These are phyloP conservation scores for Parnassius mnemosyne DNA, from an alignment of 2,888 invertebrate genomes.

Conservation along the genomic window DNA sequence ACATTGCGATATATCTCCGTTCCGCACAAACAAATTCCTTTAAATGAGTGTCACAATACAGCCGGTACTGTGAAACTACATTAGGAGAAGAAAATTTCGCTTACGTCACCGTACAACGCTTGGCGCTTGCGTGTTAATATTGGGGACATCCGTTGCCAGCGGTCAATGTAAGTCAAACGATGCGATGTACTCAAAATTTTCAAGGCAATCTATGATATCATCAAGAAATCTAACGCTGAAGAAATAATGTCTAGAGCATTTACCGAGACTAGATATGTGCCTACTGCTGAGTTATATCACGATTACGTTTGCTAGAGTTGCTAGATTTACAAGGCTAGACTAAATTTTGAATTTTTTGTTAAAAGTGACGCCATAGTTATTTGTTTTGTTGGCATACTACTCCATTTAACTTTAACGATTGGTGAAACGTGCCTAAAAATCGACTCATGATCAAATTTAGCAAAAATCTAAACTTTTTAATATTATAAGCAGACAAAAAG, in stretches of 20 bases:
- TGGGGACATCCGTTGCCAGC: constrained; percentile 17
- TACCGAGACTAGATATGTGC: constrained; percentile 2
- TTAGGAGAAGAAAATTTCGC: constrained; percentile 4
- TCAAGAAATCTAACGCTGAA: constrained; percentile 15
- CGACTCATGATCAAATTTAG: background rate
- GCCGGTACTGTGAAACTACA: constrained; percentile 6
- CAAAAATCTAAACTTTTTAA: background rate
- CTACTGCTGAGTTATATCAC: background rate
- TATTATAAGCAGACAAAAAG: no score
- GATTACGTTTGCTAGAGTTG: background rate
- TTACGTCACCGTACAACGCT: constrained; percentile 23
- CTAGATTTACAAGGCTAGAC: no score
- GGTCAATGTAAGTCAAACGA: constrained; percentile 22
- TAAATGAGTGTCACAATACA: constrained; percentile 18
- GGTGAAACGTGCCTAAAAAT: no score
- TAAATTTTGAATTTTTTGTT: no score
- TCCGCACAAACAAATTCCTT: constrained; percentile 26
- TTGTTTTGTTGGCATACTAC: no score
- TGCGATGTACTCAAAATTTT: background rate
- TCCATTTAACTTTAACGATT: no score
- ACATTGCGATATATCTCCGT: constrained; percentile 14
- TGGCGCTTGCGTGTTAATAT: constrained; percentile 23
- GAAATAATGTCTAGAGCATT: constrained; percentile 7
- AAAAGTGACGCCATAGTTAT: no score
- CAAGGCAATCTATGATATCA: constrained; percentile 20